These are phyloP conservation scores for Pseudochirops corinnae DNA, from an alignment of 2,797 vertebrate genomes.

Conservation along the genomic window DNA sequence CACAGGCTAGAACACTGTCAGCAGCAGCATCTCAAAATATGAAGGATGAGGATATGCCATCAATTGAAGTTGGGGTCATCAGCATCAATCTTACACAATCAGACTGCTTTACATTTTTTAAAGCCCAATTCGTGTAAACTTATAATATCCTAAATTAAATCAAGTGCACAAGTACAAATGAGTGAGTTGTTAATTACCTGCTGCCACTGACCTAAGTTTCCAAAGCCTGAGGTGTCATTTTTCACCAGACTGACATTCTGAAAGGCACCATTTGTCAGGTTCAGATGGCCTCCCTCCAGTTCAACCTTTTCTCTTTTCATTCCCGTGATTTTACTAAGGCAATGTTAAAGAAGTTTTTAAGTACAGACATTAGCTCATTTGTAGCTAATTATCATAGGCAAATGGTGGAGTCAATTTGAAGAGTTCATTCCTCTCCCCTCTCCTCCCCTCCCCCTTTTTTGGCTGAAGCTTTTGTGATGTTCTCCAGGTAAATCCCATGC, in stretches of 20 bases:
- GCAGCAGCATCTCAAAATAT: constrained; percentile 20
- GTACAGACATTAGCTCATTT: constrained; percentile 85
- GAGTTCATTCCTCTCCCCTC: constrained; percentile 57
- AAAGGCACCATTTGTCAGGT: constrained; percentile 82
- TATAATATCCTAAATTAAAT: constrained; percentile 83
- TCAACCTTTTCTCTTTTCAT: constrained; percentile 73
- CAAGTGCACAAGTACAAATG: constrained; percentile 78
- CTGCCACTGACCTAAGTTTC: constrained; percentile 69
- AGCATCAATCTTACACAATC: constrained; percentile 76
- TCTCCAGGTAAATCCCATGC: constrained; percentile 88
- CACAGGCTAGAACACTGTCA: neutral
- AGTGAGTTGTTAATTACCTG: constrained; percentile 82
- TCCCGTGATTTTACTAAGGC: constrained; percentile 80
- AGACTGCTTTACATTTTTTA: constrained; percentile 77
- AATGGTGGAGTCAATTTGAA: constrained; percentile 84
- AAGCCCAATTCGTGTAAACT: constrained; percentile 76
- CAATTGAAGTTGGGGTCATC: constrained; percentile 40
- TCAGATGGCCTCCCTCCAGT: constrained; percentile 77
- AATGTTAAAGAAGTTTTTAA: constrained; percentile 84
- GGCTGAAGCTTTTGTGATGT: constrained; percentile 86
- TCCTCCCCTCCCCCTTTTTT: constrained; percentile 74
- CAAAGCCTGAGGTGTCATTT: constrained; percentile 76
- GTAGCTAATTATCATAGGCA: constrained; percentile 87
- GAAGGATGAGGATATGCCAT: constrained; percentile 20
- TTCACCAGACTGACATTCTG: constrained; percentile 82